These are phyloP conservation scores for Bujurquina vittata DNA, from an alignment of 2,113 vertebrate species.

Conservation along the genomic window DNA sequence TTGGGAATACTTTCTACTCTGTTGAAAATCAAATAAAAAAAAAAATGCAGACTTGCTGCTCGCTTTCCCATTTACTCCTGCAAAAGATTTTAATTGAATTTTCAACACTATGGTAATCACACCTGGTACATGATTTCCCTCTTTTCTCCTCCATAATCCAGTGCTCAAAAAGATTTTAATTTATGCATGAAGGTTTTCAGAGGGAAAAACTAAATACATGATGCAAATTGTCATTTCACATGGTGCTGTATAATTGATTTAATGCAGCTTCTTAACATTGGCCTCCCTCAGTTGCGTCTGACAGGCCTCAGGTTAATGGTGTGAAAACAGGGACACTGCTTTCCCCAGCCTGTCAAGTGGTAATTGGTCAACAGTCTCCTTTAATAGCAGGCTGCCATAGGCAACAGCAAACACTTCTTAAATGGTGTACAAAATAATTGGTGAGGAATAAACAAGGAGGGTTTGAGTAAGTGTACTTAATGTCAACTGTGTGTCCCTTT, in stretches of 20 bases:
- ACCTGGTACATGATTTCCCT: background rate
- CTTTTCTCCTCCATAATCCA: background rate
- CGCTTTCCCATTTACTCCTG: background rate
- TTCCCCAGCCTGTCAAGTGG: conserved; percentile 75
- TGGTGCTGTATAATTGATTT: conserved; percentile 67
- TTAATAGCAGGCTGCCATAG: conserved; percentile 75
- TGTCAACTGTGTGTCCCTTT: conserved; percentile 46
- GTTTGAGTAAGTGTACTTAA: conserved; percentile 35
- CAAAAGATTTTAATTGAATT: conserved; percentile 17
- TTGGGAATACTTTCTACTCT: no score
- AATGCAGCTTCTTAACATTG: conserved; percentile 62
- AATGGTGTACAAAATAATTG: conserved; percentile 76
- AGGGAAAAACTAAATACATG: conserved; percentile 36
- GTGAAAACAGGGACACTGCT: conserved; percentile 76
- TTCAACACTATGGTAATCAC: background rate
- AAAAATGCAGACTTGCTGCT: background rate
- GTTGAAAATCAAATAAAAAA: background rate
- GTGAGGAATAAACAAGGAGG: conserved; percentile 40
- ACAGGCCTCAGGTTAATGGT: conserved; percentile 77
- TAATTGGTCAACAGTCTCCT: conserved; percentile 78
- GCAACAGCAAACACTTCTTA: conserved; percentile 65
- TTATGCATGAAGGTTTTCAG: conserved; percentile 38
- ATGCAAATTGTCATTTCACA: conserved; percentile 41
- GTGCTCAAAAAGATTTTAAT: conserved; percentile 16
- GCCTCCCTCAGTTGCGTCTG: conserved; percentile 54